These are phyloP conservation scores for Nannoperca obscura DNA, from an alignment of 2,797 vertebrate genomes.

Conservation along the genomic window DNA sequence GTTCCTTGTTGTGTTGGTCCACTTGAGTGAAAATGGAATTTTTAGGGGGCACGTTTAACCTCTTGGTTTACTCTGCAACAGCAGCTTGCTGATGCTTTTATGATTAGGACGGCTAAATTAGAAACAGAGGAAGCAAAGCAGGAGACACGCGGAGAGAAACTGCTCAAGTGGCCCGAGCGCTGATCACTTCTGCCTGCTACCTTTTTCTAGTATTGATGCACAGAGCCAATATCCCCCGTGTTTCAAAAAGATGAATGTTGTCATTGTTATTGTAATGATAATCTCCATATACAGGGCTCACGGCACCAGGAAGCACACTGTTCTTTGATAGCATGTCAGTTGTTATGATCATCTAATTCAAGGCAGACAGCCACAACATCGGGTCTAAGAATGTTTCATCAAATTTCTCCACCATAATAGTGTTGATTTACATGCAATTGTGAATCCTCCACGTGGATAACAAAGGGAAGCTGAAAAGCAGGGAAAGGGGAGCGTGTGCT, in stretches of 20 bases:
- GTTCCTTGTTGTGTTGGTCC: constrained; percentile 72
- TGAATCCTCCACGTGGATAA: constrained; percentile 51
- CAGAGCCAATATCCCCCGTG: constrained; percentile 52
- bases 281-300: constrained; percentile 41
- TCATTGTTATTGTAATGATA: constrained; percentile 72
- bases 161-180: constrained; percentile 30
- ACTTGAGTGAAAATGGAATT: constrained; percentile 82
- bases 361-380: constrained; percentile 40
- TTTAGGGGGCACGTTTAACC: constrained; percentile 78
- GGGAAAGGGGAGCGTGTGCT: constrained; percentile 29
- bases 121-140: constrained; percentile 71
- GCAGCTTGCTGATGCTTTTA: constrained; percentile 79
- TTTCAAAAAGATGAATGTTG: constrained; percentile 67
- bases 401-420: constrained; percentile 61
- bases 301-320: constrained; percentile 39
- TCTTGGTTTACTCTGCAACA: constrained; percentile 70
- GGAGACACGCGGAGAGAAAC: constrained; percentile 34
- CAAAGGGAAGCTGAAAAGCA: constrained; percentile 46
- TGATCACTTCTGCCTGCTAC: constrained; percentile 55
- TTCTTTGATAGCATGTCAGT: constrained; percentile 46
- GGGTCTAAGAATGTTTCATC: constrained; percentile 55
- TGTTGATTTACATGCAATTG: constrained; percentile 68
- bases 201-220: constrained; percentile 46
- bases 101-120: constrained; percentile 81
- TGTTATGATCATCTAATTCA: constrained; percentile 51